Evolutionary conservation across 2,113 vertebrate species (phyloP).

Genomic region (Leucosticte australis): DNA sequence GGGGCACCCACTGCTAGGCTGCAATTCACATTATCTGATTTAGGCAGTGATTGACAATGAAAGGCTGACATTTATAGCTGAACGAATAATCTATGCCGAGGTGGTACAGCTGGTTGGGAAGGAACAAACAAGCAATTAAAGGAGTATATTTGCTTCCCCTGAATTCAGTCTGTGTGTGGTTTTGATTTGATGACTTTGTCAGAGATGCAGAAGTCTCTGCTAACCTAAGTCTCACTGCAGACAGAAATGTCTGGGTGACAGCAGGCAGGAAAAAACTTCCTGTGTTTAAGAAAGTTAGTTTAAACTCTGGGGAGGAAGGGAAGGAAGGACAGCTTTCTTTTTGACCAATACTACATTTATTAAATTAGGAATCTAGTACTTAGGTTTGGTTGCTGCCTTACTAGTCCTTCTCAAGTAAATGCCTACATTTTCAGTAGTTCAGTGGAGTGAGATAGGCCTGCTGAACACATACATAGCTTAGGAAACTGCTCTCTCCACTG

Average conservation of each 20-base stretch:
- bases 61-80: neutral
- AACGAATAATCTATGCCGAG: neutral
- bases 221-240: neutral
- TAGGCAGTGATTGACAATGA: neutral
- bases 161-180: neutral
- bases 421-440: neutral
- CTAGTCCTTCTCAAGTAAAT: neutral
- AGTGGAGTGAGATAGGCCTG: neutral
- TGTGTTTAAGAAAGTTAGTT: neutral
- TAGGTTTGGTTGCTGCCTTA: neutral
- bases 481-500: neutral
- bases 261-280: neutral
- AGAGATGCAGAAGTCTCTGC: neutral
- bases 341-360: neutral
- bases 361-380: neutral
- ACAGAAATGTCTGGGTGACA: neutral
- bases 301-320: neutral
- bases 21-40: neutral
- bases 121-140: conserved; percentile 35
- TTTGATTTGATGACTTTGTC: neutral
- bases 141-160: neutral
- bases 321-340: neutral
- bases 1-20: neutral
- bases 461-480: neutral
- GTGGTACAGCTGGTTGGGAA: neutral